phyloP scores from a whole-genome alignment of 1,140 invertebrate species.

The Zaprionus ghesquierei region DNA sequence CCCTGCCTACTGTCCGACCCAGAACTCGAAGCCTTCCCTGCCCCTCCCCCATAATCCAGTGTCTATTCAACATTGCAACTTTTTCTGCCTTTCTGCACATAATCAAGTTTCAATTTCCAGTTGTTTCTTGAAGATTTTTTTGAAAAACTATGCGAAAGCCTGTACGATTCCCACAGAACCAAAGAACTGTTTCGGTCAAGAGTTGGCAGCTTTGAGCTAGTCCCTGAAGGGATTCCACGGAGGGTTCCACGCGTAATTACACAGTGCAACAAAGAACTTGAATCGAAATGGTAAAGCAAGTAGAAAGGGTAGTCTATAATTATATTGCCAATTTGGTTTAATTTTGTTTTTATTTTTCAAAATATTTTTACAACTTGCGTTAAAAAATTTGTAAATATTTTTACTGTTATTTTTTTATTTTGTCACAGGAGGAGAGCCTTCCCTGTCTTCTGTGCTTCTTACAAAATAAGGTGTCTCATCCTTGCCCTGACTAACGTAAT shows the following conservation, averaged over 20 bases:
- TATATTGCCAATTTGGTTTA: too few relatives aligned
- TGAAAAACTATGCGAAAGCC: slow-evolving; percentile 56
- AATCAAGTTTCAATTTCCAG: slow-evolving; percentile 79
- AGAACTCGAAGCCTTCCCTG: neutral
- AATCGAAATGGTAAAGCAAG: neutral
- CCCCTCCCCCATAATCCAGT: neutral
- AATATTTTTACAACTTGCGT: neutral
- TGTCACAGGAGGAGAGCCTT: too few relatives aligned
- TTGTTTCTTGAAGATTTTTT: slow-evolving; percentile 59
- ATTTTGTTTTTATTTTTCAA: neutral
- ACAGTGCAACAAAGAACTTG: slow-evolving; percentile 31
- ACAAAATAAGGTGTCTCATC: too few relatives aligned
- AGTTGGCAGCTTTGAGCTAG: slow-evolving; percentile 61
- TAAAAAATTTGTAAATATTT: neutral
- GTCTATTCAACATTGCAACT: slow-evolving; percentile 35
- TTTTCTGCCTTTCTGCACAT: slow-evolving; percentile 74
- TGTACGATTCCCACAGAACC: slow-evolving; percentile 13
- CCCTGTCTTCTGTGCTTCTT: too few relatives aligned
- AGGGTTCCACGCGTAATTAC: slow-evolving; percentile 51
- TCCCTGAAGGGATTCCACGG: slow-evolving; percentile 17
- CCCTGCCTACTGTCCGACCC: neutral
- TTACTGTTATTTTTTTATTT: too few relatives aligned
- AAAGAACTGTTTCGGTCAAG: slow-evolving; percentile 43
- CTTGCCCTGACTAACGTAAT: neutral
- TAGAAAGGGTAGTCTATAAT: too few relatives aligned